Base-by-base conservation (phyloP, 2,113 vertebrate genomes). In the Python bivittatus region DNA sequence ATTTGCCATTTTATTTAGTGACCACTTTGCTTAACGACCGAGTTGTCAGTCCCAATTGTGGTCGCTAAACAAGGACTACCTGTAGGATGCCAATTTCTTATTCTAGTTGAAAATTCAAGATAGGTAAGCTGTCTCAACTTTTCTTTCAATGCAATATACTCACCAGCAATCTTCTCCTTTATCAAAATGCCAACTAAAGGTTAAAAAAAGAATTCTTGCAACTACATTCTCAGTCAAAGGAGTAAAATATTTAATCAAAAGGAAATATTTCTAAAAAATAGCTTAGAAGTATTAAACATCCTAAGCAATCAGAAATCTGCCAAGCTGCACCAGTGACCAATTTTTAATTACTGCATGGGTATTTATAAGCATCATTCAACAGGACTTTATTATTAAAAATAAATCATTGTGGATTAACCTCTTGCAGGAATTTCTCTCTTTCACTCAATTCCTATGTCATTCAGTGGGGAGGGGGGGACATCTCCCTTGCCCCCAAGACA, bases 221-320 rank as follows among this genome's bases (percentile, higher is more conserved):
- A 91, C 85, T 92, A 5, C 94, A 95, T 97, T 96, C 95, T 96
- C 95, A 96, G 96, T 93, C 88, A 91, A 94, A 94, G 94, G 96
- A 22, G 91, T 91, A 93, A 83, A 89, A n/a, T 6, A 0, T 84
- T 95, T 94, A 88, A 89, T 96, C 91, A 79, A 52, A 89, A 72
- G 91, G 92, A 92, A 96, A 93, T 91, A 94, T 48, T 48, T 48
- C 44, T 48, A 15, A 95, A 91, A 91, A 96, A 94, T 83, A 89
- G 94, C 88, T 92, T 89, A 56, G 92, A 93, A 95, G 84, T 86
- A 90, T n/a, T 20, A 68, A 72, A 17, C 2, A 54, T 9, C 53
- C 86, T 86, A 0, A 1, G 87, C 6, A 88, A 93, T 91, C 54
- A 84, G 25, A 20, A 13, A 48, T 54, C 72, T 22, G 61, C 42